Evolutionary conservation across 2,113 vertebrate genomes (phyloP).

Genomic region (Pagrus major): DNA sequence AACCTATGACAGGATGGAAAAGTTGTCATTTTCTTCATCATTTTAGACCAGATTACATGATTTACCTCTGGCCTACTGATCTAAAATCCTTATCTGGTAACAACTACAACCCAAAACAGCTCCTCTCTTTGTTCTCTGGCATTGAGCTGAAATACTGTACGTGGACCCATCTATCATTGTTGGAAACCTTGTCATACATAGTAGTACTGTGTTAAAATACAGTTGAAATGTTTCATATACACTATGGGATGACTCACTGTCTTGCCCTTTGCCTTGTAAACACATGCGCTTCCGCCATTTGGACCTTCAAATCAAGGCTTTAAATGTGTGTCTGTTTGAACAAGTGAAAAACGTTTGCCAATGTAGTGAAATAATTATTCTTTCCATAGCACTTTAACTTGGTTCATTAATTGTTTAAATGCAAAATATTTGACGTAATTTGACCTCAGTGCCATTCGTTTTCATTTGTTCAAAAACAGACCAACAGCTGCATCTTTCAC

Average conservation of each 20-base stretch:
- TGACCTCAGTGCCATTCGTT: neutral
- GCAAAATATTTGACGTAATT: neutral
- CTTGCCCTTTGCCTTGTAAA: constrained; percentile 40
- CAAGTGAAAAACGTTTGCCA: neutral
- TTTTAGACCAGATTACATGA: neutral
- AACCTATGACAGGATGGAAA: neutral
- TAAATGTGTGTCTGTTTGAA: constrained; percentile 1
- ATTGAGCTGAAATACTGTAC: constrained; percentile 36
- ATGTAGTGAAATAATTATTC: neutral
- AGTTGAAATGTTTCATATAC: constrained; percentile 29
- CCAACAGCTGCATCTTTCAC: too few species aligned
- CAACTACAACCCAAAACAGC: constrained; percentile 17
- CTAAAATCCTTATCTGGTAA: constrained; percentile 52
- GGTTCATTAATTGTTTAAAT: neutral
- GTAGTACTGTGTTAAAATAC: constrained; percentile 33
- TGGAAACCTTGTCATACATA: constrained; percentile 33
- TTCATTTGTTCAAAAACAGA: neutral
- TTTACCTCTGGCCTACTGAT: constrained; percentile 43
- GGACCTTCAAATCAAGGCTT: neutral
- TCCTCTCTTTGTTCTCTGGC: constrained; percentile 19
- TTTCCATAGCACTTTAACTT: neutral
- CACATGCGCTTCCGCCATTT: constrained; percentile 9
- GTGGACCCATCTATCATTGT: constrained; percentile 47
- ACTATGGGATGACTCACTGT: constrained; percentile 40
- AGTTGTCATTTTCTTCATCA: neutral